These are phyloP conservation scores for Passer montanus DNA, from an alignment of 2,113 vertebrate genomes.

Conservation along the genomic window DNA sequence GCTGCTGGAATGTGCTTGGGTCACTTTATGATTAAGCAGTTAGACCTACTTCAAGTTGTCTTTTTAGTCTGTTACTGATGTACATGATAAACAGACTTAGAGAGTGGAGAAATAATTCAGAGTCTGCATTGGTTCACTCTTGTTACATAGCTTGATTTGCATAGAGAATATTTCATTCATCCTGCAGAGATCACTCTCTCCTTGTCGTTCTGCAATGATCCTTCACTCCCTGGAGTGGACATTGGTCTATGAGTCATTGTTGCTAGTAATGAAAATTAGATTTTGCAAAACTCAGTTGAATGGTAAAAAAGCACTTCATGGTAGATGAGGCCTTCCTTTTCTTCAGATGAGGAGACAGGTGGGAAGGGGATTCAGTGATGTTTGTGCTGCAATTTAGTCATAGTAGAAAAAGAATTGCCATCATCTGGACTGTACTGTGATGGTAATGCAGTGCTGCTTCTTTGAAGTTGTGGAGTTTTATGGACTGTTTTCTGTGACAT, in stretches of 20 bases:
- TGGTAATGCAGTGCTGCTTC: not conserved
- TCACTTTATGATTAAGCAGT: not conserved
- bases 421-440: not conserved
- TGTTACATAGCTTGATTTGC: not conserved
- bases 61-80: not conserved
- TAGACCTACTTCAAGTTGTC: not conserved
- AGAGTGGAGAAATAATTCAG: not conserved
- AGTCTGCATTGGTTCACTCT: not conserved
- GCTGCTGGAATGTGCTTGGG: not conserved
- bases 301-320: not conserved
- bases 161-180: not conserved
- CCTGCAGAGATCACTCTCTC: not conserved
- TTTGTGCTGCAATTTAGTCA: not conserved
- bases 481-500: not conserved
- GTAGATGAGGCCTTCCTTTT: not conserved
- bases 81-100: not conserved
- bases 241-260: fast-evolving
- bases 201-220: not conserved
- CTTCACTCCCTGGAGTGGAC: not conserved
- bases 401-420: not conserved
- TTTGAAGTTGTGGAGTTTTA: not conserved
- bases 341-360: not conserved
- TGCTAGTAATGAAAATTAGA: not conserved
- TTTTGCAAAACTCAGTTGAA: not conserved
- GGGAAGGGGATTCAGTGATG: not conserved